Conservation (phyloP, 1,140 invertebrate genomes). For the Panulirus ornatus region DNA sequence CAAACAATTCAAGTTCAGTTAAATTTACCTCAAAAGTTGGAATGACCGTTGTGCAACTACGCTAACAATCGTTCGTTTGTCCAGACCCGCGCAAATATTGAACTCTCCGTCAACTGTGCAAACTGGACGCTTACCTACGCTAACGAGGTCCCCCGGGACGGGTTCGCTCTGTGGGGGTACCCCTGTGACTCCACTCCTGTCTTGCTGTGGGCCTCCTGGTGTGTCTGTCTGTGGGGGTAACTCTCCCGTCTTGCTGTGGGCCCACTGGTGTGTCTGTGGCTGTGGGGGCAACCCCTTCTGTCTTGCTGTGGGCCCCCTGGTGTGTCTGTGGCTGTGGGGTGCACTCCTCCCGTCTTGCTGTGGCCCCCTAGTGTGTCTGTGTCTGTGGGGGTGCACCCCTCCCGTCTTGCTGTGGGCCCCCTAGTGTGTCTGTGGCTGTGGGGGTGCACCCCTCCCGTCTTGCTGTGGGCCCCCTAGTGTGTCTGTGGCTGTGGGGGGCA, state of each 20-base stretch:
- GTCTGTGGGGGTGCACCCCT: background rate
- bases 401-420: background rate
- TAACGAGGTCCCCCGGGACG: conserved; percentile 29
- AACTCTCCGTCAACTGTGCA: conserved; percentile 26
- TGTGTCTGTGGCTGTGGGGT: too few relatives aligned
- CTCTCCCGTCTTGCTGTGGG: background rate
- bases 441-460: background rate
- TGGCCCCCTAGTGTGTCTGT: background rate
- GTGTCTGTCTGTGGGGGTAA: background rate
- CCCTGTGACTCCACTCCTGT: background rate
- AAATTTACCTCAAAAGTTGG: background rate
- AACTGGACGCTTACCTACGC: background rate
- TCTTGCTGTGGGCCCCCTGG: background rate
- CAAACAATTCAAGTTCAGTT: background rate
- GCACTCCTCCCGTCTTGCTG: background rate
- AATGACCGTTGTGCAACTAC: background rate
- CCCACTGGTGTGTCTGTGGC: background rate
- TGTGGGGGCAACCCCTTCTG: background rate
- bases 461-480: too few relatives aligned
- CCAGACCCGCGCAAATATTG: conserved; percentile 11
- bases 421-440: background rate
- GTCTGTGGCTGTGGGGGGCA: too few relatives aligned
- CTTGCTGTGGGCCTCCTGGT: background rate
- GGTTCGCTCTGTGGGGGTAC: too few relatives aligned
- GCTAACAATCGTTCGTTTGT: conserved; percentile 19